Evolutionary conservation across 2,113 vertebrate species (phyloP).

Genomic region (Pelecanoides urinatrix): DNA sequence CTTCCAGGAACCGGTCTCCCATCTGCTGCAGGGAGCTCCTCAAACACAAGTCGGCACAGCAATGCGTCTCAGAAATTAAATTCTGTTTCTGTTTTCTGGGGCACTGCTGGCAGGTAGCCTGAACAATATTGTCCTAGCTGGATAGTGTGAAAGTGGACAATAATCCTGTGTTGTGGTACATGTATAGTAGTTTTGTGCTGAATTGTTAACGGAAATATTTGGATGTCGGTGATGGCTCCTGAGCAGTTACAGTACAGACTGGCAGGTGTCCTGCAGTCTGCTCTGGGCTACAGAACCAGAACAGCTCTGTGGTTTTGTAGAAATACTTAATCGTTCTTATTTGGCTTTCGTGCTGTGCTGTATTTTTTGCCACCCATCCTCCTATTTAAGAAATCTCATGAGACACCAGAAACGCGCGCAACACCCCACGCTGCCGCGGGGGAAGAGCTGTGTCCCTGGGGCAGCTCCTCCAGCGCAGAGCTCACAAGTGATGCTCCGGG

Average conservation of each 20-base stretch:
- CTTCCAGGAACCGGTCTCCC: neutral
- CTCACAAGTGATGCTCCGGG: neutral
- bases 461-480: neutral
- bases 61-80: neutral
- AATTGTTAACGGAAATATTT: neutral
- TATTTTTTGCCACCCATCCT: neutral
- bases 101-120: neutral
- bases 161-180: neutral
- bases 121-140: neutral
- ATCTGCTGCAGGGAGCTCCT: neutral
- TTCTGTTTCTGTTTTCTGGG: neutral
- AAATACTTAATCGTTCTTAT: neutral
- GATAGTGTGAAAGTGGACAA: neutral
- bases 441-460: neutral
- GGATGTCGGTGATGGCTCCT: neutral
- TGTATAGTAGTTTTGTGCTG: neutral
- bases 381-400: neutral
- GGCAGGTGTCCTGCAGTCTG: neutral
- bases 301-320: neutral
- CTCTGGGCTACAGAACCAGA: neutral
- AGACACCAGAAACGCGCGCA: neutral
- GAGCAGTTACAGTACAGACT: neutral
- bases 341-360: neutral
- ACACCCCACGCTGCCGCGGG: fast-evolving
- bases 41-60: neutral